A percentile compares a stretch with the other conserved stretches of the same genome.
These are phyloP conservation scores for Ceyx melanurus DNA, from an alignment of 2,113 vertebrate genomes.

Conservation along the genomic window DNA sequence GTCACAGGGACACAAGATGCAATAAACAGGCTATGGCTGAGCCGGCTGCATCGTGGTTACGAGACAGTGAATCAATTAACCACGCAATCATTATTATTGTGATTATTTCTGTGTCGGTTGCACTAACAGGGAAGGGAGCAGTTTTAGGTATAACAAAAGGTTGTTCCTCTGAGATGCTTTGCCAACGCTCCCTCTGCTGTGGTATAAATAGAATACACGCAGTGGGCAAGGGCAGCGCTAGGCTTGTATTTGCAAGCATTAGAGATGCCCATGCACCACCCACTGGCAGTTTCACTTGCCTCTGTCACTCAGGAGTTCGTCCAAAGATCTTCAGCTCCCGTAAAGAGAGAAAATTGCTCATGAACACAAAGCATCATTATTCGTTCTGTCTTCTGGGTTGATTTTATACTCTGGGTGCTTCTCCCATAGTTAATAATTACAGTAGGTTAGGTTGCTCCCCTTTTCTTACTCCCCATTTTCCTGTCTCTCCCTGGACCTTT, in stretches of 20 bases:
- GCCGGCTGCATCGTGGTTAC: background rate
- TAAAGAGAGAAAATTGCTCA: background rate
- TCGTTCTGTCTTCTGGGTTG: background rate
- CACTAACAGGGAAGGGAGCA: background rate
- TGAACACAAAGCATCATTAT: fast-evolving
- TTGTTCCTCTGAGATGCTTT: slow-evolving; percentile 47
- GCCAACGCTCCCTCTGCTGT: slow-evolving; percentile 70
- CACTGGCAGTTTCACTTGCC: slow-evolving; percentile 52
- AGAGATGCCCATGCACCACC: slow-evolving; percentile 71
- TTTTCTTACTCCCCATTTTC: background rate
- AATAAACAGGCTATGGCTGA: background rate
- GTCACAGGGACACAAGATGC: background rate
- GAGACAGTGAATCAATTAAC: background rate
- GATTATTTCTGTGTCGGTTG: background rate
- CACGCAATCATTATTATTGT: background rate
- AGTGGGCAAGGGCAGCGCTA: background rate
- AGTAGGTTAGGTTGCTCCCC: background rate
- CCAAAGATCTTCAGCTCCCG: background rate
- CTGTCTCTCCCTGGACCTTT: background rate
- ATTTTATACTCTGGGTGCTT: background rate
- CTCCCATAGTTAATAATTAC: background rate
- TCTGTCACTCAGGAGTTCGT: slow-evolving; percentile 34
- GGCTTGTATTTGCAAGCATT: slow-evolving; percentile 23
- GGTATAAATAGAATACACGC: slow-evolving; percentile 68
- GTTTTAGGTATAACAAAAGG: slow-evolving; percentile 50